Conservation (phyloP, 2,888 invertebrate genomes). For the Oscheius sp. region DNA sequence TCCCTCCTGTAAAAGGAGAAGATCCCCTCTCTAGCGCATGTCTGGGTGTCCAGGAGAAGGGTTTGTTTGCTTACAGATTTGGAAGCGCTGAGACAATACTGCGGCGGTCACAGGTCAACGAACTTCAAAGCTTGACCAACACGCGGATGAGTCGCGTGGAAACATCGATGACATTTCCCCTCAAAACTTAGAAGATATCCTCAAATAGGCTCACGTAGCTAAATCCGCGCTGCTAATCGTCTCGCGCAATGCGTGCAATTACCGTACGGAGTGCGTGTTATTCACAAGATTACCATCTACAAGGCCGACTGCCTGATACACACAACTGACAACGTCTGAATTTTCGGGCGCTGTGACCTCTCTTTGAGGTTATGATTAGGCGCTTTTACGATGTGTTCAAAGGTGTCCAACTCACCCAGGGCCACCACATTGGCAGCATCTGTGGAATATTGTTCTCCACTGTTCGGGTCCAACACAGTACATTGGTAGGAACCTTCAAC, state of each 20-base stretch:
- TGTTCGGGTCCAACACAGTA: constrained; percentile 79
- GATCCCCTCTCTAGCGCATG: neutral
- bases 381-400: constrained; percentile 8
- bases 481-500: constrained; percentile 76
- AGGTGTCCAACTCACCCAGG: constrained; percentile 58
- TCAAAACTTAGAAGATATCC: neutral
- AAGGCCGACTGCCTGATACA: constrained; percentile 31
- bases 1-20: neutral
- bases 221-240: constrained; percentile 23
- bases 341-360: neutral
- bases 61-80: constrained; percentile 27
- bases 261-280: constrained; percentile 35
- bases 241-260: constrained; percentile 32
- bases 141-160: neutral
- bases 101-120: constrained; percentile 38
- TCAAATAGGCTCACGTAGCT: neutral
- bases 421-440: constrained; percentile 68
- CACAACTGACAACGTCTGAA: constrained; percentile 13
- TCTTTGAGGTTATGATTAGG: constrained; percentile 16
- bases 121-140: constrained; percentile 26
- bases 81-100: constrained; percentile 35
- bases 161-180: neutral
- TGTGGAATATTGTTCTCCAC: constrained; percentile 75
- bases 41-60: neutral
- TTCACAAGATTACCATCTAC: constrained; percentile 38